A percentile compares a stretch with the other conserved stretches of the same genome.
phyloP scores from a whole-genome alignment of 2,888 invertebrate genomes.

The Clistopyga incitator region DNA sequence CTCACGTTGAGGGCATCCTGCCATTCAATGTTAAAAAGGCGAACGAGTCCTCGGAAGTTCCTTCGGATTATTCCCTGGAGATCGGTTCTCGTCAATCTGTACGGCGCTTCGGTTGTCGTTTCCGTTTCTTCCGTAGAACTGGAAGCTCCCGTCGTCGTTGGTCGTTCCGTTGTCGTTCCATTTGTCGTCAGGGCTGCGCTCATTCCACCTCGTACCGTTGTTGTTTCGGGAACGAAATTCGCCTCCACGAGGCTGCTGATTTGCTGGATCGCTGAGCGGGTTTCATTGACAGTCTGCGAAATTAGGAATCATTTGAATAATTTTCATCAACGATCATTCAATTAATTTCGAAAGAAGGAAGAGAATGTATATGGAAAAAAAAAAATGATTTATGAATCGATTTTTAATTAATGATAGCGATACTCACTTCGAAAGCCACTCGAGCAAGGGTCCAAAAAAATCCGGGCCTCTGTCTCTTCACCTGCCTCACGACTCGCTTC shows the following conservation, averaged over 20 bases:
- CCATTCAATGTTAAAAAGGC: conserved; percentile 85
- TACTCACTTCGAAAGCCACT: conserved; percentile 80
- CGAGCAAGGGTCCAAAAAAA: conserved; percentile 82
- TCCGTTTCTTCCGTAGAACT: conserved; percentile 76
- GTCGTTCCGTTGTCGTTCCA: conserved; percentile 32
- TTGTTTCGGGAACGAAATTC: conserved; percentile 70
- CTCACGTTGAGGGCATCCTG: conserved; percentile 85
- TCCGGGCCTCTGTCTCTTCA: conserved; percentile 79
- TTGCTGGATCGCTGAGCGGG: conserved; percentile 84
- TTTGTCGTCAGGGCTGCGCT: conserved; percentile 45
- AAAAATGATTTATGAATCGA: no score
- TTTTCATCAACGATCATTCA: neutral
- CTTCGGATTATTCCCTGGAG: conserved; percentile 84
- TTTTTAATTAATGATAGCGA: neutral
- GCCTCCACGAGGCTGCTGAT: conserved; percentile 82
- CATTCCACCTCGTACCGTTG: conserved; percentile 51
- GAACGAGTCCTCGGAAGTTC: conserved; percentile 85
- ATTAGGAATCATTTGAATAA: neutral
- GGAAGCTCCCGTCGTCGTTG: conserved; percentile 2
- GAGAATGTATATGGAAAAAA: no score
- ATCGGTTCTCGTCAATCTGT: conserved; percentile 82
- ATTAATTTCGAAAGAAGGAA: neutral
- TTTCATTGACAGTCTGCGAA: conserved; percentile 85
- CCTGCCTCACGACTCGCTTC: conserved; percentile 78
- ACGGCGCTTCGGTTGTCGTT: conserved; percentile 80